Evolutionary conservation across 2,113 vertebrate species (phyloP).

Genomic region (Perca flavescens): DNA sequence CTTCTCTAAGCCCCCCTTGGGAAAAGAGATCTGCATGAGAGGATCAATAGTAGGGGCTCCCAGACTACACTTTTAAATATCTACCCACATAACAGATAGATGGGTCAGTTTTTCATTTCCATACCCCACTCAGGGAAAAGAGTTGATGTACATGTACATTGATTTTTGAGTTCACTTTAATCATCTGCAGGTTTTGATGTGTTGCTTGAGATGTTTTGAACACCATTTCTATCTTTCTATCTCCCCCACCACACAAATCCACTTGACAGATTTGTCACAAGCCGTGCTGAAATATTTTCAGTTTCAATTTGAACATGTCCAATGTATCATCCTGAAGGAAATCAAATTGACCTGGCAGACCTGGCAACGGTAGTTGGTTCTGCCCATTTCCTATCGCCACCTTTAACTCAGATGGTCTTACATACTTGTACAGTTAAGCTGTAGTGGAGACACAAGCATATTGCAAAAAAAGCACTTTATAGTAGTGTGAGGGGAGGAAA

Average conservation of each 20-base stretch:
- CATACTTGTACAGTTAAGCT: conserved; percentile 37
- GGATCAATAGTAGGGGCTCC: conserved; percentile 58
- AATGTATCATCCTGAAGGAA: conserved; percentile 68
- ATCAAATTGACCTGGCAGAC: conserved; percentile 58
- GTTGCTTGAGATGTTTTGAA: conserved; percentile 55
- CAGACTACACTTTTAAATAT: conserved; percentile 54
- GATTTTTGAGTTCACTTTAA: conserved; percentile 54
- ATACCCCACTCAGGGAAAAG: conserved; percentile 21
- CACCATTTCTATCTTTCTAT: conserved; percentile 37
- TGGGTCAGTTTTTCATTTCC: conserved; percentile 51
- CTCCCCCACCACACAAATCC: conserved; percentile 19
- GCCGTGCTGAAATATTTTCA: conserved; percentile 59
- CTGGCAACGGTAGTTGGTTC: conserved; percentile 42
- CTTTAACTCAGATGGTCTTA: conserved; percentile 27
- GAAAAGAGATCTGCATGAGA: conserved; percentile 55
- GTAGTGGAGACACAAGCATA: conserved; percentile 15
- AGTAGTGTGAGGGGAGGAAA: conserved; percentile 2
- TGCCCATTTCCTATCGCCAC: conserved; percentile 42
- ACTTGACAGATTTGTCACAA: conserved; percentile 62
- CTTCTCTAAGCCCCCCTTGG: conserved; percentile 53
- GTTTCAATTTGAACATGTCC: conserved; percentile 65
- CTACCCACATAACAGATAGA: conserved; percentile 31
- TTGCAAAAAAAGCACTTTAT: neutral
- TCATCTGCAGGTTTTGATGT: conserved; percentile 51
- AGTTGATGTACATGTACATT: conserved; percentile 46